Evolutionary conservation across 2,797 vertebrate species (phyloP), one percentile per base, ranked within the genome.

Genomic region (Taenioides sp.): DNA sequence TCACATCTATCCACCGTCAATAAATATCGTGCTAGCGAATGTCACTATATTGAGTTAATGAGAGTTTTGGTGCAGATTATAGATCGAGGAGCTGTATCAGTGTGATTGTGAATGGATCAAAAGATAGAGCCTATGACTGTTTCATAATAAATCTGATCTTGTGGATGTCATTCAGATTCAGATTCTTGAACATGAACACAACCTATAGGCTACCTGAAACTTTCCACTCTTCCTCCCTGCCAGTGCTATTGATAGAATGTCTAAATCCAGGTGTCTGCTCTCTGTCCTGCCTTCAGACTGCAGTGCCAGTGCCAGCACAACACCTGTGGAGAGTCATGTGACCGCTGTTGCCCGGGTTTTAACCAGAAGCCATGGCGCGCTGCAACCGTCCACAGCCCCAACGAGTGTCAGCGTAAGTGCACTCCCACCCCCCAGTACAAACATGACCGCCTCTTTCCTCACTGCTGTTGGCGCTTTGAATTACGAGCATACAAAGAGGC

Each of bases 271-370:
- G 58, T 73, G 11, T 78, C 49, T 75, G 7, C 0, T 75, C 23
- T 71, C 22, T 65, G 43, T 65, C 28, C 34, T 76, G 25, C 69
- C 73, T 77, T 22, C 74, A 98, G 97, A 75, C 95, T 93, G 79
- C 94, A 92, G 43, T 98, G 97, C 71, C 89, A 95, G 74, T 98
- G 97, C 85, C 93, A 92, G 65, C 97, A 97, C 87, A 96, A 97
- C 83, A 98, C 97, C 74, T 98, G 97, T 25, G 97, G 97, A 1
- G 93, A 95, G 80, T 96, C 94, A 16, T 98, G 97, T 85, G 93
- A 95, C 79, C 94, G 1, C 79, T 98, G 97, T 88, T 98, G 97
- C 65, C 90, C 92, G 0, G 96, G 95, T 20, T 96, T 95, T 81
- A 92, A 95, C 74, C 96, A 98, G 92, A 96, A 93, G 78, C 93